A percentile compares a stretch with the other conserved stretches of the same genome.
phyloP scores from a whole-genome alignment of 2,113 vertebrate species.

The Anser cygnoides region DNA sequence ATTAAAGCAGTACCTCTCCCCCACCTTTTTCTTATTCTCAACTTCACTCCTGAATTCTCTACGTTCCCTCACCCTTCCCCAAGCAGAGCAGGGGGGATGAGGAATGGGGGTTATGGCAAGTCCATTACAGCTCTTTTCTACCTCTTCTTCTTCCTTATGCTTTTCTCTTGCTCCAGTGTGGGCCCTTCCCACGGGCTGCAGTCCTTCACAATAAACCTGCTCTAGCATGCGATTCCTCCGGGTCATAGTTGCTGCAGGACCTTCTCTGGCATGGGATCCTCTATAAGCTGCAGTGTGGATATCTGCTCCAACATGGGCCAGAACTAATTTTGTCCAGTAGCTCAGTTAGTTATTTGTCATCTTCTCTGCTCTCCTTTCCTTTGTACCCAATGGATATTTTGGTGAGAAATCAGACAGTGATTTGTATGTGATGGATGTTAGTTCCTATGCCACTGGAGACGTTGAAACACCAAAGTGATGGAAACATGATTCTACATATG shows the following conservation, averaged over 20 bases:
- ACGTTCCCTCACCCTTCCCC: background rate
- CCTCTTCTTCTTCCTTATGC: background rate
- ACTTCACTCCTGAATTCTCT: background rate
- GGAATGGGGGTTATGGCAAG: background rate
- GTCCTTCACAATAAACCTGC: background rate
- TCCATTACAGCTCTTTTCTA: background rate
- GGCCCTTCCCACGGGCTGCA: background rate
- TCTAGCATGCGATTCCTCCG: background rate
- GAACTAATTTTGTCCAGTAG: background rate
- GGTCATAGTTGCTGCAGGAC: background rate
- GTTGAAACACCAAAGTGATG: background rate
- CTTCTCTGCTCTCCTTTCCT: background rate
- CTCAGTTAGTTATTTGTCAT: background rate
- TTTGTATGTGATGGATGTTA: background rate
- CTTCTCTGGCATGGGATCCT: background rate
- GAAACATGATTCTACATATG: rapidly evolving
- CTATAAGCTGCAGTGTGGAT: background rate
- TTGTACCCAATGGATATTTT: background rate
- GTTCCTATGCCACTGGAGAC: background rate
- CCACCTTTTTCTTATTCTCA: background rate
- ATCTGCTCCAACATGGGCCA: background rate
- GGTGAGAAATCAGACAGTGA: background rate
- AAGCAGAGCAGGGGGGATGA: background rate
- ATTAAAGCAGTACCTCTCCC: background rate
- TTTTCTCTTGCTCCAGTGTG: background rate